These are phyloP conservation scores for Chrosomus eos DNA, from an alignment of 2,797 vertebrate species.

Conservation along the genomic window DNA sequence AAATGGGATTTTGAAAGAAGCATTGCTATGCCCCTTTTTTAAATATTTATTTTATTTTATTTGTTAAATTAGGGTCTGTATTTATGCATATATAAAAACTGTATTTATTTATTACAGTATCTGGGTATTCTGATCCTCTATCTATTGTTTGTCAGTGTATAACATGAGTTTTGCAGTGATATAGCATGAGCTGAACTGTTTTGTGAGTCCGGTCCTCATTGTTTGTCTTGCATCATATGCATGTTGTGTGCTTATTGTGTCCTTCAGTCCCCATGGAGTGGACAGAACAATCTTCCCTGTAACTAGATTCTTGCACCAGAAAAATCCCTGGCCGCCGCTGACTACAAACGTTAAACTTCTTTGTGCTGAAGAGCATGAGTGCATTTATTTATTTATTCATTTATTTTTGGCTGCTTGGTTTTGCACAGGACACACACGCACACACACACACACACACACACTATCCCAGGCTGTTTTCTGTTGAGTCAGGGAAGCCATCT, in stretches of 20 bases:
- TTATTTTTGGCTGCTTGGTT: conserved; percentile 56
- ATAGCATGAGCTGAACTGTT: not conserved
- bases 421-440: conserved; percentile 33
- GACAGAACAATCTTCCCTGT: conserved; percentile 32
- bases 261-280: conserved; percentile 18
- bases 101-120: not conserved
- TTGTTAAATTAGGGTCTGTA: not conserved
- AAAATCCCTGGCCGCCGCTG: conserved; percentile 30
- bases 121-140: not conserved
- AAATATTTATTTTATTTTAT: not conserved
- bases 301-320: conserved; percentile 37
- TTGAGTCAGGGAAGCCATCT: conserved; percentile 74
- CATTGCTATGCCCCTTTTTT: not conserved
- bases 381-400: conserved; percentile 50
- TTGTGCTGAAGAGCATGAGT: conserved; percentile 48
- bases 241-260: conserved; percentile 25
- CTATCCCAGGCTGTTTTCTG: conserved; percentile 70
- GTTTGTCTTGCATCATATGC: conserved; percentile 10
- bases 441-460: conserved; percentile 36
- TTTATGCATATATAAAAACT: not conserved
- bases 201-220: conserved; percentile 28
- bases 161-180: not conserved
- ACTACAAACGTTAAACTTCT: conserved; percentile 51
- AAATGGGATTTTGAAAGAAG: not conserved
- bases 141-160: not conserved